These are phyloP conservation scores for Tenthredo distinguenda DNA, from an alignment of 2,888 invertebrate genomes.

Conservation along the genomic window DNA sequence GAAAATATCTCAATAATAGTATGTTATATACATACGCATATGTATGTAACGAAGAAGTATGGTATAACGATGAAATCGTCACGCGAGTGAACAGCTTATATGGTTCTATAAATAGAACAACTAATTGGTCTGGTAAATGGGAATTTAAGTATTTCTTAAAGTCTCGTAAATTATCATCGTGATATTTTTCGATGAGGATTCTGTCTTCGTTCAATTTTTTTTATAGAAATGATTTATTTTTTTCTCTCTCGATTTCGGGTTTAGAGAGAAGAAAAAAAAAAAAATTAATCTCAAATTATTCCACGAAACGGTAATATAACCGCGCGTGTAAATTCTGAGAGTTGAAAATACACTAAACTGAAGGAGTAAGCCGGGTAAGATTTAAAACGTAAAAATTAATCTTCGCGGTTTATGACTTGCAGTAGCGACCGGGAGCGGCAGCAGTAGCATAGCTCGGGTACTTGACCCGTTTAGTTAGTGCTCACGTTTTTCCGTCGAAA, in stretches of 20 bases:
- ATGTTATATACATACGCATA: neutral
- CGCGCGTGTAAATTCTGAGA: neutral
- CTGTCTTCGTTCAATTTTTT: neutral
- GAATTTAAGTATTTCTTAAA: slow-evolving; percentile 3
- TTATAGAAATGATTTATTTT: neutral
- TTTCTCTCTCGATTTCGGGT: neutral
- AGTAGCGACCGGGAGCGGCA: neutral
- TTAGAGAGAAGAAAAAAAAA: neutral
- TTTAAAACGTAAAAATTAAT: neutral
- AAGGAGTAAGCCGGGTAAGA: neutral
- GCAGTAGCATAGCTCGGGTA: neutral
- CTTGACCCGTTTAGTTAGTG: slow-evolving; percentile 13
- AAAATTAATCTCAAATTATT: neutral
- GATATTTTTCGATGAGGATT: neutral
- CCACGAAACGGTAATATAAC: neutral
- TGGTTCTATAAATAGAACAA: slow-evolving; percentile 12
- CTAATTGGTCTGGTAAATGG: neutral
- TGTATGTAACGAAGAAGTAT: neutral
- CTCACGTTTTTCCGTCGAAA: slow-evolving; percentile 11
- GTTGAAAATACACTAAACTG: neutral
- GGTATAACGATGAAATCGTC: slow-evolving; percentile 12
- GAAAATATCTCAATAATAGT: neutral
- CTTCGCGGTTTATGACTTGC: neutral
- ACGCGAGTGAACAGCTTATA: neutral
- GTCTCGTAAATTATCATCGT: neutral